Evolutionary conservation across 2,888 invertebrate species (phyloP), one percentile per base, ranked within the genome.

Genomic region (Drosophila hamatofila): DNA sequence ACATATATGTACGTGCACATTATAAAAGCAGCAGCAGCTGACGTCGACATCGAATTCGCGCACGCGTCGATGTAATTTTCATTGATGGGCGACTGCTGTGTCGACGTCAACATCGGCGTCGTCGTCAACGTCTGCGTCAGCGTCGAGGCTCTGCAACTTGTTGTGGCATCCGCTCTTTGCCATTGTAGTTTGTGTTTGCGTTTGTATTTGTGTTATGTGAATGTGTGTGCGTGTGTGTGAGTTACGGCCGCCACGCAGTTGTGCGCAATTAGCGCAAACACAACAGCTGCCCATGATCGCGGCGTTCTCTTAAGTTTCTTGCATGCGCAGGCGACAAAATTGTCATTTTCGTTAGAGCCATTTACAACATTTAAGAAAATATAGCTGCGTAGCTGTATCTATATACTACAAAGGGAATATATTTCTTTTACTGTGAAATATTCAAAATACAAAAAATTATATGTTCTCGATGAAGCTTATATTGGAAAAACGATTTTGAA

Each of bases 231-330:
- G 48, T 51, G 27, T 54, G 49, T 7, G 18, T 62, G 41, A 37
- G 35, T 4, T 25, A 54, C 52, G 55, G 64, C 46, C 69, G 83
- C 78, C 72, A 83, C 82, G 83, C 83, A 83, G 84, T 78, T 83
- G 84, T 87, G 83, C 70, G 76, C 87, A 87, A 83, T 78, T 87
- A 84, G 87, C 87, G 81, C 84, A 84, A 81, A 76, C 78, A 77
- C 78, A 83, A 81, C 82, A 83, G 87, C 87, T 83, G 86, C 77
- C 56, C 18, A 18, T 46, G 39, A 41, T 52, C 41, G 42, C 21
- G 12, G 21, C 21, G 23, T 3, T 44, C 39, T n/a, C 58, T 63
- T 75, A 35, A 41, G 39, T 35, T 52, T 16, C 18, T 41, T 39
- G 44, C 44, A 52, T 33, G 44, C 14, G 2, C 63, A 68, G 73